Base-by-base conservation (phyloP, 2,888 invertebrate genomes). In the Lasioglossum figueresi region DNA sequence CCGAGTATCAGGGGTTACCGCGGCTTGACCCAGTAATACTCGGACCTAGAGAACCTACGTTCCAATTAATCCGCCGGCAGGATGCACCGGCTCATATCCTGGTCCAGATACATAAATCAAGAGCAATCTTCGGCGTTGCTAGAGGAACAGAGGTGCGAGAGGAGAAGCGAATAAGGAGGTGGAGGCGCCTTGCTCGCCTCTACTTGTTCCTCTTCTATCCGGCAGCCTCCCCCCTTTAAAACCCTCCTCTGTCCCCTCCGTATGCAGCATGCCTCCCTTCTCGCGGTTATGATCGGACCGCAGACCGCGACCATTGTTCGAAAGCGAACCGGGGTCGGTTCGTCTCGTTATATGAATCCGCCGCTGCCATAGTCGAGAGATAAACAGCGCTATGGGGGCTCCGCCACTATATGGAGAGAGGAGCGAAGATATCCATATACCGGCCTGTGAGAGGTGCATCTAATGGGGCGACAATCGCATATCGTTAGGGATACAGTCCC, bases 401-500 rank as follows among this genome's bases (percentile, higher is more conserved):
- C 90, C 86, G 87, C 89, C 88, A 89, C 87, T 88, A 88, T 88
- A 88, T 82, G 88, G 88, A 82, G 87, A 89, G 88, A 92, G 87
- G 88, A 91, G 88, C 90, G 84, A 88, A 90, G 92, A 92, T 93
- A 93, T 93, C 92, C 92, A 92, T 91, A 91, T 91, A 92, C 90
- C 88, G 92, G 85, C 83, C 91, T 89, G 88, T 90, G 92, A 83
- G 91, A 92, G 92, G 92, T 92, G 93, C 93, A 92, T 94, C 93
- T 94, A 94, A 93, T 94, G 92, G 93, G 92, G 91, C 93, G 93
- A 94, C 93, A 94, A 94, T 93, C 93, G 93, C 93, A 92, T 93
- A 93, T 94, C 94, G 94, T 94, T 94, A 93, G 89, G 92, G 90
- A 91, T 93, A 93, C 92, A 92, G 91, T 92, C 92, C 83, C 27